These are phyloP conservation scores for Syncerus caffer DNA, from an alignment of 2,797 vertebrate genomes.

Conservation along the genomic window DNA sequence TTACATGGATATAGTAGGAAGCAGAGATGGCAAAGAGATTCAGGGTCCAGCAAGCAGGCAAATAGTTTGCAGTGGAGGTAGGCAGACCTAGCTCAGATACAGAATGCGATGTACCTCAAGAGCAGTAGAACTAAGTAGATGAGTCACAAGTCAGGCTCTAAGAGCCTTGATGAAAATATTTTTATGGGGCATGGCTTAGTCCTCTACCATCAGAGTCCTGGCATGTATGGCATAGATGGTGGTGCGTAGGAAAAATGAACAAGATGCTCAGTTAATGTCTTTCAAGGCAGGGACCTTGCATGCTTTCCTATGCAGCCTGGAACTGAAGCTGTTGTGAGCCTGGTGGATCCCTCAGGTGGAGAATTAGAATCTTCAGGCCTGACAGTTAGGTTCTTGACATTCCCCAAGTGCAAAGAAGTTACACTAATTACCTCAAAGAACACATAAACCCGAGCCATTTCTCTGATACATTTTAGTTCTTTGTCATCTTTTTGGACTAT, in stretches of 20 bases:
- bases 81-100: background rate
- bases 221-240: background rate
- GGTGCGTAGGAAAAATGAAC: no score
- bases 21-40: background rate
- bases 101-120: no score
- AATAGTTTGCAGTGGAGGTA: background rate
- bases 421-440: background rate
- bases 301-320: background rate
- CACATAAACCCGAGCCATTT: background rate
- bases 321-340: background rate
- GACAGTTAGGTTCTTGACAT: background rate
- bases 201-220: background rate
- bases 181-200: background rate
- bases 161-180: background rate
- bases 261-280: background rate
- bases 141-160: background rate
- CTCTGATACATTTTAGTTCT: background rate
- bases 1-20: background rate
- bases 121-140: no score
- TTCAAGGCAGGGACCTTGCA: background rate
- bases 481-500: background rate
- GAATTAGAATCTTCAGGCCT: background rate
- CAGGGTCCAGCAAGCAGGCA: background rate
- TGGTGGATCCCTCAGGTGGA: background rate
- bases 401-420: background rate